Conservation (phyloP, 2,888 invertebrate species). For the Plusia festucae region DNA sequence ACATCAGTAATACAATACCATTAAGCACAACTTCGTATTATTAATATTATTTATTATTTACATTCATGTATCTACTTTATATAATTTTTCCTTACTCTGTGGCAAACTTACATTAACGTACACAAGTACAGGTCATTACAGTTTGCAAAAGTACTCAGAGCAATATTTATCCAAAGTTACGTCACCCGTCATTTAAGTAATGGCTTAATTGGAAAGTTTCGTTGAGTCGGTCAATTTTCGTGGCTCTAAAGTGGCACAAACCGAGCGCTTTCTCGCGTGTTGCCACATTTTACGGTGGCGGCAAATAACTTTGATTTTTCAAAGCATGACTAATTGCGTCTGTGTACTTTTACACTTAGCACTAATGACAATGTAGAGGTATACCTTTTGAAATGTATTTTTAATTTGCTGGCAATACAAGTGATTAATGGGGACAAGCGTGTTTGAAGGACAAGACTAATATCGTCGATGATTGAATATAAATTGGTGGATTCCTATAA, state of each 20-base stretch:
- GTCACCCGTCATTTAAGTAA: slow-evolving; percentile 76
- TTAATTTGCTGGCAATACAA: background rate
- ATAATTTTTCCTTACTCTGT: background rate
- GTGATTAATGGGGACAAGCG: slow-evolving; percentile 19
- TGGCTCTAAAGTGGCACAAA: slow-evolving; percentile 71
- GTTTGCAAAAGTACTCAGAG: slow-evolving; percentile 62
- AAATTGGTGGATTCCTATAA: too few species aligned
- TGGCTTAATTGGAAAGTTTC: slow-evolving; percentile 86
- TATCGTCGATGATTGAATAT: slow-evolving; percentile 8
- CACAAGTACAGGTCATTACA: slow-evolving; percentile 50
- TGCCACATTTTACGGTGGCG: slow-evolving; percentile 69
- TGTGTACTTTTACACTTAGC: slow-evolving; percentile 60
- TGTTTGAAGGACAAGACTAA: slow-evolving; percentile 8
- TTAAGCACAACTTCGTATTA: too few species aligned
- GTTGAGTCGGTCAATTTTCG: slow-evolving; percentile 77
- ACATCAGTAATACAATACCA: too few species aligned
- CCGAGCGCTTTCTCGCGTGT: slow-evolving; percentile 81
- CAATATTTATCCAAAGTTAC: slow-evolving; percentile 72
- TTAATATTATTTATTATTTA: too few species aligned
- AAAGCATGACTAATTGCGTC: slow-evolving; percentile 70
- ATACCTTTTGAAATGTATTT: slow-evolving; percentile 26
- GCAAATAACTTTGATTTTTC: slow-evolving; percentile 66
- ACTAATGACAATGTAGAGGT: slow-evolving; percentile 52
- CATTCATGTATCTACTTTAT: too few species aligned
- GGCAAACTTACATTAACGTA: slow-evolving; percentile 35